These are phyloP conservation scores for Mormoops blainvillei DNA, from an alignment of 2,113 vertebrate genomes.

Conservation along the genomic window DNA sequence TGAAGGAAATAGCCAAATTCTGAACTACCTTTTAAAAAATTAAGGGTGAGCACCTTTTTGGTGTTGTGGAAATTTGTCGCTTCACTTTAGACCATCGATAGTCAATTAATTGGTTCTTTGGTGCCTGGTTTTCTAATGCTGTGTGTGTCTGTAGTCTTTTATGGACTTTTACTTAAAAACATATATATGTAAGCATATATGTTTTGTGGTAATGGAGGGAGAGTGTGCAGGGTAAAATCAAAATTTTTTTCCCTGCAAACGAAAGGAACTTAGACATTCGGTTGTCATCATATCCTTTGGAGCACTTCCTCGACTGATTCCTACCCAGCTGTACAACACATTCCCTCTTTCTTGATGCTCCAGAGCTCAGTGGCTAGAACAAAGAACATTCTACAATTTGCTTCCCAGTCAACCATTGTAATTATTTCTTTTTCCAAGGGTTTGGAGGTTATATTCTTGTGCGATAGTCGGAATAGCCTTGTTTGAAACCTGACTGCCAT, in stretches of 20 bases:
- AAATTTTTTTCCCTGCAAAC: not conserved
- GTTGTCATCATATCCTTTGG: constrained; percentile 38
- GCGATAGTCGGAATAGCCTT: not conserved
- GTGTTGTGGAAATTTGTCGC: not conserved
- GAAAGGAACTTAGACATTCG: not conserved
- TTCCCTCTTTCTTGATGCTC: not conserved
- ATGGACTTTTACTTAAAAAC: not conserved
- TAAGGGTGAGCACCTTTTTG: not conserved
- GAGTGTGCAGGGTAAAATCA: not conserved
- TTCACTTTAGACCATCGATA: not conserved
- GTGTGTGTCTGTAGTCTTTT: not conserved
- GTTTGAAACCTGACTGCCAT: not conserved
- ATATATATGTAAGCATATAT: not conserved
- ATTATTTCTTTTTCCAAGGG: not conserved
- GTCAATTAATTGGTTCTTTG: not conserved
- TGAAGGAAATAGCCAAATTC: not conserved
- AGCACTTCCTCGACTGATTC: constrained; percentile 9
- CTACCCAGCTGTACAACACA: not conserved
- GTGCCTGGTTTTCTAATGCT: not conserved
- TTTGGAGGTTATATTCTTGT: constrained; percentile 4
- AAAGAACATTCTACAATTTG: not conserved
- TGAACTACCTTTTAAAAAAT: not conserved
- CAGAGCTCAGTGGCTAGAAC: not conserved
- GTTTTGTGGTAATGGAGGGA: not conserved
- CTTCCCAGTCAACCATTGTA: not conserved